Base-by-base conservation (phyloP, 30 jellyfish, hydroid and myxozoan genomes). In the Pseudorhiza aurosa region DNA sequence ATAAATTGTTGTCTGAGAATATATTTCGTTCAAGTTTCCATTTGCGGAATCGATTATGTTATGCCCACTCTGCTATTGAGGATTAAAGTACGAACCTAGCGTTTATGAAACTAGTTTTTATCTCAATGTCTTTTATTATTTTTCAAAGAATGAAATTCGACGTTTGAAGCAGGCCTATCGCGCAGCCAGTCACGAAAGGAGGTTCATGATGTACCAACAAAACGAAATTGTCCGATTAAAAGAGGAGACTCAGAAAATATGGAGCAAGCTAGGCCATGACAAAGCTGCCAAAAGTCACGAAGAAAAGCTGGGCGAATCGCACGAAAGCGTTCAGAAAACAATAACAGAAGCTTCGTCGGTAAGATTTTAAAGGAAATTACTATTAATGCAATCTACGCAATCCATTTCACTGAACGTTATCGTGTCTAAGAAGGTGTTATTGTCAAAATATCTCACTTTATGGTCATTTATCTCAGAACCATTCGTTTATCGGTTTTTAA, bases 181-280 rank as follows among this genome's bases (percentile, higher is more conserved):
- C 42, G 93, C 91, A n/a, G 98, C 98, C 35, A 85, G 96, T 42
- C 81, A 92, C 53, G 98, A 92, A 58, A 56, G 98, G 14, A 72
- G 82, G 59, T 71, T 82, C 25, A 85, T 92, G 96, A 65, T 92
- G 50, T 68, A 78, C 39, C 98, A 92, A 59, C 96, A 92, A 32
- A 79, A 58, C 40, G 98, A 92, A 63, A 85, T 92, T 19, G 82
- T 77, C 42, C 81, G 93, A 14, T 71, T 92, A 49, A 73, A 88
- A 42, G 83, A 85, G 27, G 77, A 89, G 12, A 92, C 98, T n/a
- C 92, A 92, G 76, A 85, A 84, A 45, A 70, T 92, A 36, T 92
- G 96, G 96, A 75, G 80, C 75, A 85, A 81, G 70, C 28, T 92
- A 44, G 96, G 89, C 28, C 88, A 70, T 8, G 64, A 44, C 19